Evolutionary conservation across 2,113 vertebrate genomes (phyloP).

Genomic region (Cynocephalus volans): DNA sequence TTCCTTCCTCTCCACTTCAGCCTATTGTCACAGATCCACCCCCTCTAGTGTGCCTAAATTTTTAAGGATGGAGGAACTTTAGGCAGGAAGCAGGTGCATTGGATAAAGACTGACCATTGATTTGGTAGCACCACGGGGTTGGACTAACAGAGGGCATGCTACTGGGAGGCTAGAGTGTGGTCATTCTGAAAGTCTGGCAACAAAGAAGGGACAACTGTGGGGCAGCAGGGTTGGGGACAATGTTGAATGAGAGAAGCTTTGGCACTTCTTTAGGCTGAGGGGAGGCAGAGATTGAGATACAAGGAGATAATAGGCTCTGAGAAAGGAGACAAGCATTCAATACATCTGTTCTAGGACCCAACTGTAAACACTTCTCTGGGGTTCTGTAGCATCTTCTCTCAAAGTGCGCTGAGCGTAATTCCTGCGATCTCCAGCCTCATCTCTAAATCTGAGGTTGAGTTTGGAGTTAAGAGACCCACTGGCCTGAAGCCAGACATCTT

Average conservation of each 20-base stretch:
- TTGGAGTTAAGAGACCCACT: neutral
- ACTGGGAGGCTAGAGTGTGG: neutral
- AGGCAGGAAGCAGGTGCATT: neutral
- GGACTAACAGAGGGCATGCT: neutral
- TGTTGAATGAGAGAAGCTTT: neutral
- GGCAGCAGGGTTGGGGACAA: no score
- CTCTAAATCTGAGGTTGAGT: neutral
- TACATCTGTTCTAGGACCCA: no score
- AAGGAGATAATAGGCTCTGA: neutral
- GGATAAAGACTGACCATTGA: neutral
- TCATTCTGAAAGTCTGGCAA: neutral
- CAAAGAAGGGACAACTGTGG: neutral
- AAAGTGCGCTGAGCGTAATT: neutral
- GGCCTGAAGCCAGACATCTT: neutral
- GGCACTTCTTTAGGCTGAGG: neutral
- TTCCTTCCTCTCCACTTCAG: neutral
- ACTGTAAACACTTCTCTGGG: neutral
- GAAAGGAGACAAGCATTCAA: neutral
- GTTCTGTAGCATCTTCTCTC: neutral
- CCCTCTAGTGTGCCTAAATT: no score
- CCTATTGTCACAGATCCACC: neutral
- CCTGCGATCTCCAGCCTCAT: neutral
- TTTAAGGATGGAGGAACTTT: neutral
- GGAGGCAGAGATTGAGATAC: neutral
- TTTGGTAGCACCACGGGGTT: neutral